A percentile compares a stretch with the other conserved stretches of the same genome.
phyloP scores from a whole-genome alignment of 2,888 invertebrate genomes.

The Lochmaea crataegi region DNA sequence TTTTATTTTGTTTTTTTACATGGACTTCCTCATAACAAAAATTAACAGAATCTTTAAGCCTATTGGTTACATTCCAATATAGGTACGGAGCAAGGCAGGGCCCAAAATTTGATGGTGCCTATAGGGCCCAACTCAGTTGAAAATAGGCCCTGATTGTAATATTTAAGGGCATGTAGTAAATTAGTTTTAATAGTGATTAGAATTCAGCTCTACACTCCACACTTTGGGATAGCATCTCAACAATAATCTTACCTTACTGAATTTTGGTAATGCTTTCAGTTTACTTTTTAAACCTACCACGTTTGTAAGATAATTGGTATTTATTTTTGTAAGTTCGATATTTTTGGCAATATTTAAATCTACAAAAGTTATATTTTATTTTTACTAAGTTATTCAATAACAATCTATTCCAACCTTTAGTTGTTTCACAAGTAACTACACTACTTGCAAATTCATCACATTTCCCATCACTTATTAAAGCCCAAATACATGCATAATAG shows the following conservation, averaged over 20 bases:
- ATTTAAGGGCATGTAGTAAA: no score
- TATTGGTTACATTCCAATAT: no score
- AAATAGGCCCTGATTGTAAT: no score
- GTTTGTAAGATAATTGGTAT: not conserved
- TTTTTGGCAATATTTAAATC: conserved; percentile 1
- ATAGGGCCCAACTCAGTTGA: no score
- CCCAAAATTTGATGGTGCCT: no score
- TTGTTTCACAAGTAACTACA: conserved; percentile 45
- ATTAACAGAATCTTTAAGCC: no score
- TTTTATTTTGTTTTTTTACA: no score
- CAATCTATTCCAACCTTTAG: conserved; percentile 2
- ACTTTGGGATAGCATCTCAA: not conserved
- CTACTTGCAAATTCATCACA: conserved; percentile 70
- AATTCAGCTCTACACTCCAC: no score
- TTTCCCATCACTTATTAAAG: conserved; percentile 75
- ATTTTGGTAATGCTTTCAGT: not conserved
- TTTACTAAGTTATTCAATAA: not conserved
- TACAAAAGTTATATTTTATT: not conserved
- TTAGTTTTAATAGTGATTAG: no score
- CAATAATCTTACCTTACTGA: not conserved
- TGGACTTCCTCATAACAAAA: no score
- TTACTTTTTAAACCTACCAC: not conserved
- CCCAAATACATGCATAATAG: conserved; percentile 78
- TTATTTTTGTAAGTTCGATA: not conserved
- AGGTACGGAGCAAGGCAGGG: no score